These are phyloP conservation scores for Anguilla megastoma DNA, from an alignment of 2,797 vertebrate species.

Conservation along the genomic window DNA sequence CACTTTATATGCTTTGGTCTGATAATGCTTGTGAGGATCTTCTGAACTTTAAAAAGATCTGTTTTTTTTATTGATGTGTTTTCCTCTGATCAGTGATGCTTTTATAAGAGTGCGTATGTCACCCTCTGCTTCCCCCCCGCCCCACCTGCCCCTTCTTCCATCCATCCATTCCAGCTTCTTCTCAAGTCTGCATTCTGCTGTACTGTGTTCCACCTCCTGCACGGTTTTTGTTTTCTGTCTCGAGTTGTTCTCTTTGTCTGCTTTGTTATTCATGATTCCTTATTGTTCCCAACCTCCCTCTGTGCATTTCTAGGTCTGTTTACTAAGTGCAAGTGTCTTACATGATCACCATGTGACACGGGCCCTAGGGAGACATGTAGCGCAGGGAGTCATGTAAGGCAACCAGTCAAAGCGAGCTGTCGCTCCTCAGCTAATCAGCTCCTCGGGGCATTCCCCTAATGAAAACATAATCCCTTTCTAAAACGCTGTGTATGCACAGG, in stretches of 20 bases:
- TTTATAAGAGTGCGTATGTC: background rate
- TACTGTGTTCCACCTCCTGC: background rate
- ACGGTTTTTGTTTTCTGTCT: background rate
- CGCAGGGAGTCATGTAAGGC: background rate
- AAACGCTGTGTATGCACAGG: background rate
- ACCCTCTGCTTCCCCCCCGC: background rate
- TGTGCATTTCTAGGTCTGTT: background rate
- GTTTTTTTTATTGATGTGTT: constrained; percentile 1
- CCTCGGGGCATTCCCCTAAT: constrained; percentile 5
- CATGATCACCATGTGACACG: background rate
- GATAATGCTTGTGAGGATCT: background rate
- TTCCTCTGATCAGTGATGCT: constrained; percentile 7
- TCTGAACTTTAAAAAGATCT: background rate
- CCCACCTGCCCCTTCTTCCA: background rate
- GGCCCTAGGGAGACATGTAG: background rate
- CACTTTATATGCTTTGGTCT: background rate
- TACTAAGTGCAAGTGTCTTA: background rate
- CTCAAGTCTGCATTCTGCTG: background rate
- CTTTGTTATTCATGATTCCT: constrained; percentile 1
- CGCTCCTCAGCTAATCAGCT: background rate
- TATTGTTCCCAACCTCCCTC: background rate
- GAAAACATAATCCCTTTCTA: background rate
- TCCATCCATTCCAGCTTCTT: background rate
- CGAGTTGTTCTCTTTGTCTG: background rate
- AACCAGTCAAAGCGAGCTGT: background rate